Evolutionary conservation across 1,140 invertebrate genomes (phyloP).

Genomic region (Anthonomus grandis): DNA sequence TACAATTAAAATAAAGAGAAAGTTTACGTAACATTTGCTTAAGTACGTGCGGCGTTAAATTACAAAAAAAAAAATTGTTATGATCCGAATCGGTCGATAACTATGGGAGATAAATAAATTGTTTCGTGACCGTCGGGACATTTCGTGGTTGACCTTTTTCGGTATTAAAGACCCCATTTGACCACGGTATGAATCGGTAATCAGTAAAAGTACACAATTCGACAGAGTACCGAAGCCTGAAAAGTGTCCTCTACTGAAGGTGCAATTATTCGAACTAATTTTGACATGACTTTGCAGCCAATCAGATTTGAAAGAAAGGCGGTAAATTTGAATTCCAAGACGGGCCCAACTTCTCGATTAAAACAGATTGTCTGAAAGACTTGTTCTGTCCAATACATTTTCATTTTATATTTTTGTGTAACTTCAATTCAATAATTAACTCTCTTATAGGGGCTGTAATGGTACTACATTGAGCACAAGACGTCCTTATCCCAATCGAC

Average conservation of each 20-base stretch:
- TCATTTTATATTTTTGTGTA: too few relatives aligned
- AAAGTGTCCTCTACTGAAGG: background rate
- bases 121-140: background rate
- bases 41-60: background rate
- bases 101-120: background rate
- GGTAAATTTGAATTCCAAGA: too few relatives aligned
- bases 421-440: too few relatives aligned
- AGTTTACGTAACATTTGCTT: background rate
- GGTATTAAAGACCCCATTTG: background rate
- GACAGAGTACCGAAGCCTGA: background rate
- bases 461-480: too few relatives aligned
- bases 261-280: too few relatives aligned
- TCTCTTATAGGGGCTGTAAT: too few relatives aligned
- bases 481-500: too few relatives aligned
- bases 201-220: background rate
- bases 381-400: too few relatives aligned
- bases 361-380: too few relatives aligned
- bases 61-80: background rate
- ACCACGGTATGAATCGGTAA: background rate
- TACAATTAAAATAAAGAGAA: conserved; percentile 8
- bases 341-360: too few relatives aligned
- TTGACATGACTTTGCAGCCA: too few relatives aligned
- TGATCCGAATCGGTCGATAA: background rate
- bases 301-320: too few relatives aligned
- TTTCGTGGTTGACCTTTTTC: background rate